Evolutionary conservation across 2,888 invertebrate species (phyloP), one percentile per base, ranked within the genome.

Genomic region (Brachypalpus laphriformis): DNA sequence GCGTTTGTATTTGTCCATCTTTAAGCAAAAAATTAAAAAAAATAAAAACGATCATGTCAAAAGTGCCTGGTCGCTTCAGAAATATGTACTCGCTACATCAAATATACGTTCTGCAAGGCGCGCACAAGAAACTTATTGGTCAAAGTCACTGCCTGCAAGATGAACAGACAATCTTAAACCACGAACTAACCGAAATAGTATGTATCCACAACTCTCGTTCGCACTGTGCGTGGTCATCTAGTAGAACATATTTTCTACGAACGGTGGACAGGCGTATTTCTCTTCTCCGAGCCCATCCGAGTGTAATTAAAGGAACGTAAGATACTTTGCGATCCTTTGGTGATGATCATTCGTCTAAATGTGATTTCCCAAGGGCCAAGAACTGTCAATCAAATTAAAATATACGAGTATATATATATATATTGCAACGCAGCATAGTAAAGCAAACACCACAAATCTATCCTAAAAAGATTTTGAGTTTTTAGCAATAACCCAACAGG

Each of bases 251-350:
- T 66, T 68, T 71, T 68, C 72, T 56, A 45, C 49, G 42, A 45
- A 72, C 72, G 82, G 68, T 63, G 83, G 68, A 74, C 80, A 63
- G 74, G 18, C 76, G 59, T 85, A 80, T 85, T 85, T 80, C 68
- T 80, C 83, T 85, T 85, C 75, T 71, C 56, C 42, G 56, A 63
- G 74, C 57, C 57, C 68, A 85, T 70, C 59, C 80, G 56, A 76
- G 76, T 86, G 85, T 86, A 86, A 86, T 86, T 86, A 86, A 86
- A 86, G 81, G 56, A 76, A 86, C 75, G 61, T 68, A 75, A 82
- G 74, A 81, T 86, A 81, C 71, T 76, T 76, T 76, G 42, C 85
- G 61, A 76, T 76, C 76, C 81, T 81, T 76, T 81, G 72, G 81
- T 68, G 81, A 76, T 76, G 85, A 82, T 86, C 81, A 86, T 86